Base-by-base conservation (phyloP, 2,113 vertebrate species). In the Oreochromis spilurus region DNA sequence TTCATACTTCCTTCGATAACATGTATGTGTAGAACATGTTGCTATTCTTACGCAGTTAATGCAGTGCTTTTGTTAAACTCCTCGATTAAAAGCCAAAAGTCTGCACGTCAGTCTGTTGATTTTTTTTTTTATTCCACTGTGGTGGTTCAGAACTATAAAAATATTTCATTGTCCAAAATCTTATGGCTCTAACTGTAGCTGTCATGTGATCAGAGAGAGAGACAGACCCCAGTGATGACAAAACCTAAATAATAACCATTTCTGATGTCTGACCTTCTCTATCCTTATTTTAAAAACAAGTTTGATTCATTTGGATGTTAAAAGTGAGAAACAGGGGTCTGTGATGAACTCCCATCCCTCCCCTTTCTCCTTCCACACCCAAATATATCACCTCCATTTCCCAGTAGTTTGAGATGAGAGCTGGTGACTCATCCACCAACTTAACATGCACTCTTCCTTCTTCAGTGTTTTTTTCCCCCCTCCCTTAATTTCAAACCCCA, bases 341-440 rank as follows among this genome's bases (percentile, higher is more conserved):
- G 50, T 85, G 80, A 60, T 52, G 26, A 65, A 81, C 9, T 9
- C 7, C 5, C 43, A 54, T n/a, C 38, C 40, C 19, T 36, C 6
- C 48, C 13, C 5, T 26, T 38, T 2, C 29, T 57, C 67, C 8
- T 19, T 6, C 26, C 34, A 52, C 40, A 67, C 40, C 60, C 53
- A 79, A 84, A 83, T 87, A 79, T 75, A 83, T 58, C 31, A 55
- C 58, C 54, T 84, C 52, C 34, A 77, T 79, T 86, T 90, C 82
- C 90, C 84, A 82, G 65, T 72, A 77, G 78, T 89, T 87, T 60
- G 26, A 57, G 78, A 88, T 88, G 79, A 85, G 70, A 92, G 89
- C 82, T 81, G 84, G 84, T 95, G 94, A 95, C 88, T 95, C 95
- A 95, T 92, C 86, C 58, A 62, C 72, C 72, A 91, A 84, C 58